Conservation (phyloP, 2,113 vertebrate species). For the Muntiacus muntjak region DNA sequence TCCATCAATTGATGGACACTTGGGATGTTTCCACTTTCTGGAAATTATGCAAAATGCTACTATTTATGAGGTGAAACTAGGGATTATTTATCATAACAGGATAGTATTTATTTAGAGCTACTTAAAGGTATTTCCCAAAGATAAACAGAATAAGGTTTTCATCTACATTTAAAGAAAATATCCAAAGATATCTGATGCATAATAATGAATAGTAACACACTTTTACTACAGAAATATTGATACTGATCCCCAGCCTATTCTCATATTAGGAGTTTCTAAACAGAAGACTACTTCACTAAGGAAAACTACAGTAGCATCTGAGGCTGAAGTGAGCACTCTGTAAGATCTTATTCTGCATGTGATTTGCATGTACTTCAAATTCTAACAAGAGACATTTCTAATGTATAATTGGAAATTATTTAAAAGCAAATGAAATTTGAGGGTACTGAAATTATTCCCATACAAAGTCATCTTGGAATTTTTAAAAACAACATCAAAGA, state of each 20-base stretch:
- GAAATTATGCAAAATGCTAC: not conserved
- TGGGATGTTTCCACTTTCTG: not conserved
- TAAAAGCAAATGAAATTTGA: not conserved
- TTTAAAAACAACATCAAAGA: not conserved
- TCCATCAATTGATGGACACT: not conserved
- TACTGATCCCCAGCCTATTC: not conserved
- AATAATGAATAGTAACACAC: not conserved
- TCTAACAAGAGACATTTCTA: not conserved
- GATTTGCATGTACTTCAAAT: not conserved
- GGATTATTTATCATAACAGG: not conserved
- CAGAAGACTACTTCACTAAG: not conserved
- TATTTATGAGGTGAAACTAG: not conserved
- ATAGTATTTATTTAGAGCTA: not conserved
- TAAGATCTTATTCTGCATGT: not conserved
- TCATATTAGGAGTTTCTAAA: not conserved
- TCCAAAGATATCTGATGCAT: not conserved
- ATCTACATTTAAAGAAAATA: not conserved
- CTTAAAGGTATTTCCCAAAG: not conserved
- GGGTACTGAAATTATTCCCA: not conserved
- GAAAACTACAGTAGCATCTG: not conserved
- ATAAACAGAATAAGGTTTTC: not conserved
- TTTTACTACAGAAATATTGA: not conserved
- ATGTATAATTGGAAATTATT: not conserved
- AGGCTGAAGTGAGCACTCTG: not conserved
- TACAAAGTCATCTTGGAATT: not conserved